Base-by-base conservation (phyloP, 2,888 invertebrate genomes). In the Trissonchulus latispiculum region DNA sequence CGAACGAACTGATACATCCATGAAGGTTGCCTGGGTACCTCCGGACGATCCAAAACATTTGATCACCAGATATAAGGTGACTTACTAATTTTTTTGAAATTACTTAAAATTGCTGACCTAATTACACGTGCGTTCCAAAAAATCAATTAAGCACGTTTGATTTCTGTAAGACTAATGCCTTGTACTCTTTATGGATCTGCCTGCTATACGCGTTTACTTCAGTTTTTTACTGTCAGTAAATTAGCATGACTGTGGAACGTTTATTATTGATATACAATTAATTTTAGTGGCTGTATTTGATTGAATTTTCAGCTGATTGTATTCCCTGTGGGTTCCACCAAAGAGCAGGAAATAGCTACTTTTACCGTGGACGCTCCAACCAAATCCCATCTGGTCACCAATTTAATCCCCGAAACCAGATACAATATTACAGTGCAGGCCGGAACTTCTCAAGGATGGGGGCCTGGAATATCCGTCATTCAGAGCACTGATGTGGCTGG, bases 391-490 rank as follows among this genome's bases (percentile, higher is more conserved):
- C 72, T 79, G 36, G 78, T 82, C 73, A 80, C 81, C 33, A 76
- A 78, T n/a, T 77, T 82, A 31, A 77, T 77, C 29, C 81, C 82
- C 1, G 81, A 82, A 67, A 82, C 82, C 8, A 76, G 77, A 48
- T 82, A 82, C 76, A 81, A 81, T 75, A 80, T 82, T 72, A 78
- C 78, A n/a, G 78, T 82, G 37, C 73, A 76, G 15, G 79, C 78
- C 8, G 78, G 78, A 68, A 81, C 80, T 23, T 76, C 76, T 61
- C 77, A 78, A 71, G 80, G 80, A 36, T 82, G 80, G 75, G 82
- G 82, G 37, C 78, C 80, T 36, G 80, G 79, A 62, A 80, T 80
- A 75, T 81, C 79, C 77, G 79, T 80, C 8, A 75, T 77, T 0
- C 80, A 79, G 75, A 77, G 77, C 23, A 82, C 82, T 31, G 81